A percentile compares a stretch with the other conserved stretches of the same genome.
Conservation (phyloP, 64 coral and sea anemone genomes). For the Anthopleura sola region DNA sequence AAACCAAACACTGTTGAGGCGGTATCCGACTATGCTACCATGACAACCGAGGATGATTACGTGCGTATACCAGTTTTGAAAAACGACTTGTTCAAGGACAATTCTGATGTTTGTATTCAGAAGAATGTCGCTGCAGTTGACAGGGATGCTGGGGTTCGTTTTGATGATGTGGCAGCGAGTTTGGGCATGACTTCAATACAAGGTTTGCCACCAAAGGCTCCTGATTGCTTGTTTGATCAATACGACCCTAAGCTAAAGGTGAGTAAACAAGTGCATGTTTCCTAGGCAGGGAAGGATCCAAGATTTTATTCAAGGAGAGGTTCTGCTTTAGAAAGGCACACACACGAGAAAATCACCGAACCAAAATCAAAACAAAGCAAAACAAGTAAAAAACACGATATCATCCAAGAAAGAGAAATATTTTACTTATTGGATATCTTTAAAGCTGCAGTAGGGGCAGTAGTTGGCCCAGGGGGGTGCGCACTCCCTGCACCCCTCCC, state of each 20-base stretch:
- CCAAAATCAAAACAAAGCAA: too few relatives aligned
- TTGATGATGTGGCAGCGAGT: constrained; percentile 75
- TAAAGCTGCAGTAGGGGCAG: too few relatives aligned
- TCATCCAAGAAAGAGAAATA: too few relatives aligned
- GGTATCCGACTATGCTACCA: constrained; percentile 61
- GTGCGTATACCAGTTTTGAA: constrained; percentile 91
- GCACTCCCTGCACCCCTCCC: too few relatives aligned
- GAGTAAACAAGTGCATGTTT: background rate
- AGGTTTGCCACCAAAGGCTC: constrained; percentile 68
- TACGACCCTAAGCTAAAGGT: constrained; percentile 81
- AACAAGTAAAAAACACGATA: too few relatives aligned
- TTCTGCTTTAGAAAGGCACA: too few relatives aligned
- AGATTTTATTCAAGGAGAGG: too few relatives aligned
- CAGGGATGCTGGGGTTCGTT: constrained; percentile 16
- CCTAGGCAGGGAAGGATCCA: too few relatives aligned
- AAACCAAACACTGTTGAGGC: constrained; percentile 57
- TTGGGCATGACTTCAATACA: constrained; percentile 79
- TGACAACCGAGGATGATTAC: constrained; percentile 70
- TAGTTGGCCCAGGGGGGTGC: too few relatives aligned
- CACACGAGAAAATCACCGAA: too few relatives aligned
- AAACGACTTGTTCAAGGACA: constrained; percentile 77
- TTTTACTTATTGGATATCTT: too few relatives aligned
- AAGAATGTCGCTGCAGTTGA: constrained; percentile 1
- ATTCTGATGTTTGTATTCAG: constrained; percentile 65
- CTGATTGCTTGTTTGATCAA: constrained; percentile 97